Conservation (phyloP, 2,797 vertebrate species). For the Bryconaethiops microstoma region DNA sequence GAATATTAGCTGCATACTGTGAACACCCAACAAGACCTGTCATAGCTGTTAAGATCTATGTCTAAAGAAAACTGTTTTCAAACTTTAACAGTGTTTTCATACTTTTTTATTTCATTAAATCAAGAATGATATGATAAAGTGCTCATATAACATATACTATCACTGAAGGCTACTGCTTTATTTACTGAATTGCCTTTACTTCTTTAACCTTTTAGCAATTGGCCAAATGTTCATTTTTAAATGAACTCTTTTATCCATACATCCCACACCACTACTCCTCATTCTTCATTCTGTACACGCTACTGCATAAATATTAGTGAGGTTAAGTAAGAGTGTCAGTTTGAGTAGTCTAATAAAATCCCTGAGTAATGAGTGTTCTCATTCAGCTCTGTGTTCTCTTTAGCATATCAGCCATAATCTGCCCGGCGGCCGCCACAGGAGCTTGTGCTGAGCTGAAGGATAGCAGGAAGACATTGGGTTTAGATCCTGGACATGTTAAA, state of each 20-base stretch:
- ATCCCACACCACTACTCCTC: neutral
- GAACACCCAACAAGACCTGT: too few species aligned
- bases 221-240: neutral
- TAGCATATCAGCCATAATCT: conserved; percentile 8
- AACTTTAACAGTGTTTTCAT: too few species aligned
- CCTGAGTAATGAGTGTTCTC: conserved; percentile 36
- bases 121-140: too few species aligned
- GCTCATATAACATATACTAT: too few species aligned
- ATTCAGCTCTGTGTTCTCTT: conserved; percentile 24
- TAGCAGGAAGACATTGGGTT: conserved; percentile 30
- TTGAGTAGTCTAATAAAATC: conserved; percentile 37
- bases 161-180: too few species aligned
- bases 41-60: too few species aligned
- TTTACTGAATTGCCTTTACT: too few species aligned
- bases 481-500: conserved; percentile 24
- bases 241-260: neutral
- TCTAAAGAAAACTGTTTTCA: too few species aligned
- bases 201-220: too few species aligned
- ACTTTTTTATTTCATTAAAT: too few species aligned
- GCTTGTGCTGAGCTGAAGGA: conserved; percentile 31
- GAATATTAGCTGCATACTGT: too few species aligned
- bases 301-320: conserved; percentile 4
- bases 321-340: conserved; percentile 12
- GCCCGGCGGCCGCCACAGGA: neutral
- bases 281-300: neutral